Conservation (phyloP, 2,113 vertebrate species). For the Mesembrinibis cayennensis region DNA sequence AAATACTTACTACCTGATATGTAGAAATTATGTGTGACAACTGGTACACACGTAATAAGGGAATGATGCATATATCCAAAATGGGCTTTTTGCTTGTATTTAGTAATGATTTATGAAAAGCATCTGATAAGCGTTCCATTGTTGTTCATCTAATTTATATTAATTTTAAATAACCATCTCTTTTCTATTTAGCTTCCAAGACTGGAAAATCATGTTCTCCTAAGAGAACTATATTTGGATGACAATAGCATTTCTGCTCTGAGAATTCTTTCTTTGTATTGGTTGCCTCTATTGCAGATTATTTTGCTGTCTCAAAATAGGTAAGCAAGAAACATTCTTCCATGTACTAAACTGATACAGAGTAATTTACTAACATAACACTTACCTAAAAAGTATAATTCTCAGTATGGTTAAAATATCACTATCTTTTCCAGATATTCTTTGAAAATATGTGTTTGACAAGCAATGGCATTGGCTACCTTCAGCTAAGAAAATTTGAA, state of each 20-base stretch:
- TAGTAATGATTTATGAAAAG: slow-evolving; percentile 19
- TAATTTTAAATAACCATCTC: not conserved
- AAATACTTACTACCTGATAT: not conserved
- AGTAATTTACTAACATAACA: not conserved
- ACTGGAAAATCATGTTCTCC: slow-evolving; percentile 88
- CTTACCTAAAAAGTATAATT: not conserved
- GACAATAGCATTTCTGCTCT: slow-evolving; percentile 88
- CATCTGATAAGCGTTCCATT: not conserved
- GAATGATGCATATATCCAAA: not conserved
- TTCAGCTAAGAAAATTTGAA: not conserved
- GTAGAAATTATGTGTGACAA: not conserved
- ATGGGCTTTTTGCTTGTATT: not conserved
- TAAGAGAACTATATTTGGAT: slow-evolving; percentile 86
- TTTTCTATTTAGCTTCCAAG: slow-evolving; percentile 77
- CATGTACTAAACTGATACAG: not conserved
- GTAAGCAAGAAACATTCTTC: slow-evolving; percentile 65
- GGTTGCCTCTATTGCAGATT: slow-evolving; percentile 87
- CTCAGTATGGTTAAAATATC: not conserved
- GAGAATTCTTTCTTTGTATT: slow-evolving; percentile 75
- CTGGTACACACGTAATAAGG: not conserved
- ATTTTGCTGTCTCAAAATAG: slow-evolving; percentile 86
- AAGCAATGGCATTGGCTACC: not conserved
- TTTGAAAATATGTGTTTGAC: not conserved
- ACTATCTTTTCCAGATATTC: not conserved
- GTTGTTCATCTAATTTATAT: slow-evolving; percentile 3